These are phyloP conservation scores for Xestia ashworthii DNA, from an alignment of 2,888 invertebrate genomes.

Conservation along the genomic window DNA sequence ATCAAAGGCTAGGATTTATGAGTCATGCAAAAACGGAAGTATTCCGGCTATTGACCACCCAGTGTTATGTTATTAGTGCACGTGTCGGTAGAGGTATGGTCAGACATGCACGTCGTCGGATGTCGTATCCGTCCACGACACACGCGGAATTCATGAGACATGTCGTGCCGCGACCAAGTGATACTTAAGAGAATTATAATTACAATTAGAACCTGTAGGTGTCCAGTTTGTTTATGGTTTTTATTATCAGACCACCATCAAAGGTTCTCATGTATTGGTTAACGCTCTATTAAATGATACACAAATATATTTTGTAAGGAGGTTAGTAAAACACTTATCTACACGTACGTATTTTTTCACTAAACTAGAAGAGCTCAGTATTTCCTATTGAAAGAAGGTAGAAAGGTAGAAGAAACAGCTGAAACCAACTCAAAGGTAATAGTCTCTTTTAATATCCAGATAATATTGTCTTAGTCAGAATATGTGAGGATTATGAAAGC, in stretches of 20 bases:
- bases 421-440: not conserved
- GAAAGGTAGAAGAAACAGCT: not conserved
- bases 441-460: not conserved
- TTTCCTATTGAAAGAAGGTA: not conserved
- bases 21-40: conserved; percentile 18
- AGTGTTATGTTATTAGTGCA: conserved; percentile 40
- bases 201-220: not conserved
- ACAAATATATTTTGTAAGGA: not conserved
- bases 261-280: not conserved
- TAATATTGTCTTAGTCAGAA: not conserved
- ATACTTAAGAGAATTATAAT: conserved; percentile 1
- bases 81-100: not conserved
- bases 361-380: too few relatives aligned
- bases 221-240: not conserved
- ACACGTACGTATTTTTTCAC: not conserved
- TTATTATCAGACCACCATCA: not conserved
- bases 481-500: not conserved
- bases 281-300: not conserved
- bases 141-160: conserved; percentile 31
- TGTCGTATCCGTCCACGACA: conserved; percentile 37
- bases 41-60: conserved; percentile 36
- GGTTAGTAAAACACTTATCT: not conserved
- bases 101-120: conserved; percentile 25
- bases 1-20: not conserved
- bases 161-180: not conserved